Percentiles rank a stretch among this genome's conserved stretches.
These are phyloP conservation scores for Acronicta psi DNA, from an alignment of 2,888 invertebrate species.

Conservation along the genomic window DNA sequence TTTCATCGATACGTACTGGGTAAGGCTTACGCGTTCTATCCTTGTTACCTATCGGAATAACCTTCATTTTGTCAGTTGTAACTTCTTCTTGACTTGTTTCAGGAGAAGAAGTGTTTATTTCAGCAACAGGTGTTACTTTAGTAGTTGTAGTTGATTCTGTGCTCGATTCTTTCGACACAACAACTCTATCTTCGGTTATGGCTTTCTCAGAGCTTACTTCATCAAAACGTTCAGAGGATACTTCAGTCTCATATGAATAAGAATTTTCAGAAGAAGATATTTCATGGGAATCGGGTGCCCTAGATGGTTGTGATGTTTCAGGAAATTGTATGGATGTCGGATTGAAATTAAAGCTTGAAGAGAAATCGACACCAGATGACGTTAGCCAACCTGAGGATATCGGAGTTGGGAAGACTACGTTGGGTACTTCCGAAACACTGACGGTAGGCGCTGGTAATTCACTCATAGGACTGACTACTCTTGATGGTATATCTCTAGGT, in stretches of 20 bases:
- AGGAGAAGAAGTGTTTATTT: conserved; percentile 59
- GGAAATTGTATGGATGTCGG: conserved; percentile 78
- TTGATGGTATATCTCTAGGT: conserved; percentile 72
- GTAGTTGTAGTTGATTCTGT: conserved; percentile 59
- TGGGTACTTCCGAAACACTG: conserved; percentile 62
- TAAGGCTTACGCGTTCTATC: conserved; percentile 82
- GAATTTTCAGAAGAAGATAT: conserved; percentile 67
- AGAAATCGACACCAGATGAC: conserved; percentile 81
- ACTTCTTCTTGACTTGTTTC: conserved; percentile 72
- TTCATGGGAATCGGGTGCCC: conserved; percentile 57
- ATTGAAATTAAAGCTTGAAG: conserved; percentile 79
- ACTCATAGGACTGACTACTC: conserved; percentile 60
- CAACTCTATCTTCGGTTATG: conserved; percentile 55
- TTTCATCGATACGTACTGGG: conserved; percentile 73
- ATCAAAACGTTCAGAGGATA: conserved; percentile 69
- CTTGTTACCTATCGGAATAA: conserved; percentile 69
- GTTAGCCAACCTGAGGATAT: conserved; percentile 84
- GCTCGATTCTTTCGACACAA: conserved; percentile 61
- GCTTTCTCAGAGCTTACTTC: conserved; percentile 65
- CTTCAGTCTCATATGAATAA: conserved; percentile 71
- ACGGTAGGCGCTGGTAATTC: conserved; percentile 61
- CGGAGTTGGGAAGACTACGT: conserved; percentile 81
- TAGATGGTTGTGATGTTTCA: conserved; percentile 63
- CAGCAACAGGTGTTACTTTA: conserved; percentile 55
- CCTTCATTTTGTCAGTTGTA: conserved; percentile 72